phyloP scores from a whole-genome alignment of 2,888 invertebrate species.

The Eupeodes luniger region DNA sequence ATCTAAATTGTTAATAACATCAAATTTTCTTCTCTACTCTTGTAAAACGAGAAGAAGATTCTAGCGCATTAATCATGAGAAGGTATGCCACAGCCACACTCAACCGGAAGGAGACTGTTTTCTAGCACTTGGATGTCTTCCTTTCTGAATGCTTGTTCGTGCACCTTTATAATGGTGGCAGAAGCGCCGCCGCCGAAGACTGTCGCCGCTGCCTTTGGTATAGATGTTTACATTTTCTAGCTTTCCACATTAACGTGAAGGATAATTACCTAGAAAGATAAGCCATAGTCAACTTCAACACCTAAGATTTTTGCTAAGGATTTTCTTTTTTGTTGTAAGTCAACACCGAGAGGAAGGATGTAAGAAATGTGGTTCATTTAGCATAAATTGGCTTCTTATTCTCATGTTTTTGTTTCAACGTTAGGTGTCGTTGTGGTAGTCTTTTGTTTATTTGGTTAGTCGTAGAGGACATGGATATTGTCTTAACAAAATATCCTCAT shows the following conservation, averaged over 20 bases:
- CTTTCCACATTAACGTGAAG: constrained; percentile 28
- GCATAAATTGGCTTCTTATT: constrained; percentile 57
- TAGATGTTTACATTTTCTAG: constrained; percentile 8
- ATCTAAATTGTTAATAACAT: constrained; percentile 12
- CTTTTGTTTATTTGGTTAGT: neutral
- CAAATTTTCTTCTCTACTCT: neutral
- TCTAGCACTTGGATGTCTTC: constrained; percentile 43
- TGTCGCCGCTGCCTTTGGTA: too few species aligned
- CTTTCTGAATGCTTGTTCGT: neutral
- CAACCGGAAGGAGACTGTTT: constrained; percentile 36
- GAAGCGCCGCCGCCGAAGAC: too few species aligned
- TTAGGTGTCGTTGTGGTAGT: neutral
- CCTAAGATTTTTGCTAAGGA: constrained; percentile 39
- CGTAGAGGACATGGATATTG: constrained; percentile 42
- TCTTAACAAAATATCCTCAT: constrained; percentile 40
- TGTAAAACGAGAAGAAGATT: neutral
- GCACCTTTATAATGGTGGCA: neutral
- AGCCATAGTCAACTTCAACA: constrained; percentile 49
- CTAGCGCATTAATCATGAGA: constrained; percentile 52
- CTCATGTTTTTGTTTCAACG: neutral
- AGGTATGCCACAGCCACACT: too few species aligned
- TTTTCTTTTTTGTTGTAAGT: constrained; percentile 29
- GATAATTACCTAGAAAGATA: constrained; percentile 65
- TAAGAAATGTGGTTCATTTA: constrained; percentile 42
- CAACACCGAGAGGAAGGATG: neutral